These are phyloP conservation scores for Phortica variegata DNA, from an alignment of 1,140 invertebrate genomes.

Conservation along the genomic window DNA sequence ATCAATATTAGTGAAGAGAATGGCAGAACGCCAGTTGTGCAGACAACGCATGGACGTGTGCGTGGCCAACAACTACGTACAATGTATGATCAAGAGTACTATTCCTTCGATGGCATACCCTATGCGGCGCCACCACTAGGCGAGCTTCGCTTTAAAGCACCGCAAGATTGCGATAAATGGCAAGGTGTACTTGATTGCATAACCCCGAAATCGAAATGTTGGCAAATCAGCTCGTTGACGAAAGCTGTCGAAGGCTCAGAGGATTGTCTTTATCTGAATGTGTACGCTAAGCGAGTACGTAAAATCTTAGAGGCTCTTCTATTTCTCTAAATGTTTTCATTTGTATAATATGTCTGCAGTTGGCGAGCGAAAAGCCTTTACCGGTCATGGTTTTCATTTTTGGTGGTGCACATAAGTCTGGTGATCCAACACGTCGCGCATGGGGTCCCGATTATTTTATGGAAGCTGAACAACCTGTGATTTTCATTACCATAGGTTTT, in stretches of 20 bases:
- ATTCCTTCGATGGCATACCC: conserved; percentile 47
- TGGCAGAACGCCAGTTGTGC: conserved; percentile 19
- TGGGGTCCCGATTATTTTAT: conserved; percentile 62
- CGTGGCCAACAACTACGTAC: conserved; percentile 22
- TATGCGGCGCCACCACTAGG: conserved; percentile 65
- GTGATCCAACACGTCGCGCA: conserved; percentile 46
- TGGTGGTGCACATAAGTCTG: conserved; percentile 65
- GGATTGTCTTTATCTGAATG: conserved; percentile 58
- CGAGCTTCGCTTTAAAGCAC: conserved; percentile 63
- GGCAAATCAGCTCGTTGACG: conserved; percentile 22
- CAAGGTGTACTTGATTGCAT: conserved; percentile 30
- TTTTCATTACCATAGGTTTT: conserved; percentile 58
- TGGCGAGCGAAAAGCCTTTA: conserved; percentile 25
- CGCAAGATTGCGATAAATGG: conserved; percentile 26
- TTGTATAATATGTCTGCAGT: conserved; percentile 4
- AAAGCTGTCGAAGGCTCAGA: conserved; percentile 49
- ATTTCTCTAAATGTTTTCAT: conserved; percentile 35
- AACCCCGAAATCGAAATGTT: conserved; percentile 17
- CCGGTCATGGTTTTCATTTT: conserved; percentile 73
- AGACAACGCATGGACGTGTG: conserved; percentile 33
- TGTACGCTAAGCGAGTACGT: conserved; percentile 54
- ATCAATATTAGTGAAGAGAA: conserved; percentile 17
- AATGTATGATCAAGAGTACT: conserved; percentile 34
- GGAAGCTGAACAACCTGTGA: conserved; percentile 58
- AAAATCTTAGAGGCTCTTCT: background rate